phyloP scores from a whole-genome alignment of 2,113 vertebrate genomes.

The Nansenia antarctica region DNA sequence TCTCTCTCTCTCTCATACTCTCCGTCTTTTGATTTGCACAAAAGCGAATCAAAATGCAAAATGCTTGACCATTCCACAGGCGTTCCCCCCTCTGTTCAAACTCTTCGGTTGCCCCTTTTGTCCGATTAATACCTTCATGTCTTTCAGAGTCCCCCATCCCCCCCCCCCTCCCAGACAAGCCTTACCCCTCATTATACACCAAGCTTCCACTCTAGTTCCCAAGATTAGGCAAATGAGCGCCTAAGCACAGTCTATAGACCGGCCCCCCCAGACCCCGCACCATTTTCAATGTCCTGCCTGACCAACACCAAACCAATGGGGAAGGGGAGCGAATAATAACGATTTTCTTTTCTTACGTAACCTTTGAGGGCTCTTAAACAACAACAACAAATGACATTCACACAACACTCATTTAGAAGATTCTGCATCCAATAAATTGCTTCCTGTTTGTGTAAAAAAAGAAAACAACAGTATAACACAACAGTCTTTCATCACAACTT shows the following conservation, averaged over 20 bases:
- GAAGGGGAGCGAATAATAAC: conserved; percentile 40
- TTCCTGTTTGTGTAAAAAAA: conserved; percentile 25
- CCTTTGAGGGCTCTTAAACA: conserved; percentile 7
- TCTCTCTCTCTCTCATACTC: neutral
- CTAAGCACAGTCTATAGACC: conserved; percentile 67
- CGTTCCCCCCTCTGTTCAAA: conserved; percentile 70
- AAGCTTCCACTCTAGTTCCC: conserved; percentile 81
- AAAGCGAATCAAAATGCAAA: conserved; percentile 69
- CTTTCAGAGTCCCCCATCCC: conserved; percentile 61
- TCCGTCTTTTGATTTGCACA: conserved; percentile 37
- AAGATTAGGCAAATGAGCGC: conserved; percentile 85
- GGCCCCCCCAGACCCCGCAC: conserved; percentile 42
- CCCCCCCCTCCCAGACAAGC: conserved; percentile 60
- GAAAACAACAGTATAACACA: neutral
- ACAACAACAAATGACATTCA: neutral
- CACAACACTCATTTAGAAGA: conserved; percentile 32
- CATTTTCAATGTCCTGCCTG: conserved; percentile 56
- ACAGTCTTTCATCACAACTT: neutral
- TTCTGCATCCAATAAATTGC: conserved; percentile 32
- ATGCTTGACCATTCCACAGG: conserved; percentile 75
- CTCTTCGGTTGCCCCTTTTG: conserved; percentile 72
- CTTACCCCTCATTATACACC: conserved; percentile 75
- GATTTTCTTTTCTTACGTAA: conserved; percentile 37
- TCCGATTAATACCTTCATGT: conserved; percentile 78
- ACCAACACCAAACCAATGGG: conserved; percentile 48